Conservation (phyloP, 2,888 invertebrate genomes). For the Meghimatium bilineatum region DNA sequence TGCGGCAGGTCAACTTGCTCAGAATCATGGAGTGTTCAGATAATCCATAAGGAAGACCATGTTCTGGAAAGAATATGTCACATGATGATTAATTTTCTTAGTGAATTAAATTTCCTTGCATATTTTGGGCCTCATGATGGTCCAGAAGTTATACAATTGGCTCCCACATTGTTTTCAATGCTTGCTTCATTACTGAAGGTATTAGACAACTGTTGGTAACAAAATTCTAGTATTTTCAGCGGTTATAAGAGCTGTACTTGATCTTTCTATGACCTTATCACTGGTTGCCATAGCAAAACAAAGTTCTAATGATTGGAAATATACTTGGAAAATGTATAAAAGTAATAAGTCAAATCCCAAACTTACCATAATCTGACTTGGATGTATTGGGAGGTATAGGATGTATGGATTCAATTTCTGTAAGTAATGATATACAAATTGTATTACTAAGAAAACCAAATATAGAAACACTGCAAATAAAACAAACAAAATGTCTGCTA, state of each 20-base stretch:
- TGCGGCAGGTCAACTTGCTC: too few species aligned
- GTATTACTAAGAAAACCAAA: too few species aligned
- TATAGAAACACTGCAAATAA: background rate
- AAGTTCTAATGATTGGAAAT: slow-evolving; percentile 55
- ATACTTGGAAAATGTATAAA: slow-evolving; percentile 22
- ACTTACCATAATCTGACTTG: slow-evolving; percentile 50
- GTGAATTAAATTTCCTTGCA: too few species aligned
- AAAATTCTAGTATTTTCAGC: background rate
- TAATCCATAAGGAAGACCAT: too few species aligned
- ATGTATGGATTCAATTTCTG: slow-evolving; percentile 16
- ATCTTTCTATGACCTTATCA: slow-evolving; percentile 54
- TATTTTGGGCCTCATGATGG: too few species aligned
- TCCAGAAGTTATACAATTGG: too few species aligned
- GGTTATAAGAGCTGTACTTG: background rate
- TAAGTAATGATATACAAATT: background rate
- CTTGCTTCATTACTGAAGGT: too few species aligned
- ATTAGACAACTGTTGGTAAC: too few species aligned
- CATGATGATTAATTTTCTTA: too few species aligned
- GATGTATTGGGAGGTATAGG: slow-evolving; percentile 53
- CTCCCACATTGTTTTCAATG: too few species aligned
- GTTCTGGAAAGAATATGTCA: too few species aligned
- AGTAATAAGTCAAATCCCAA: slow-evolving; percentile 53
- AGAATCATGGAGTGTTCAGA: too few species aligned
- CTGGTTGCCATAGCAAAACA: slow-evolving; percentile 41
- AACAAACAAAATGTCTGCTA: background rate